phyloP scores from a whole-genome alignment of 1,140 invertebrate genomes.

The Camponotus pennsylvanicus region DNA sequence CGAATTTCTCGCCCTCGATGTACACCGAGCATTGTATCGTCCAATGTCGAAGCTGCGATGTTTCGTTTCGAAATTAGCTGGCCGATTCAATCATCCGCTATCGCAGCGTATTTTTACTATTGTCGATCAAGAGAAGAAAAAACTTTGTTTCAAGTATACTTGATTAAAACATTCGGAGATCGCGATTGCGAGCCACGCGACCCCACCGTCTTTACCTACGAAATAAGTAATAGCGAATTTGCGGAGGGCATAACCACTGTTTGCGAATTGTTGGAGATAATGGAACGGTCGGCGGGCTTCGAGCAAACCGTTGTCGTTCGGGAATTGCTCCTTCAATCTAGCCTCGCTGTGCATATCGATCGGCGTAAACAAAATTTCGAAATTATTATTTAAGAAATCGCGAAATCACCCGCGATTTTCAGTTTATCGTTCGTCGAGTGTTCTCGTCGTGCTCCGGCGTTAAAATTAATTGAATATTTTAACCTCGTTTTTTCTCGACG shows the following conservation, averaged over 20 bases:
- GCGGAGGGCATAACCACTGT: slow-evolving; percentile 44
- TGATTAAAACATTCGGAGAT: slow-evolving; percentile 46
- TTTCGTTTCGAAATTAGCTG: slow-evolving; percentile 56
- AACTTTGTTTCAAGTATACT: slow-evolving; percentile 59
- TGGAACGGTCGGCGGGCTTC: slow-evolving; percentile 31
- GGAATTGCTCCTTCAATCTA: slow-evolving; percentile 30
- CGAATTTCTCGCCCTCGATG: neutral
- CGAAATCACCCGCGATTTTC: slow-evolving; percentile 4
- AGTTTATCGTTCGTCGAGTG: neutral
- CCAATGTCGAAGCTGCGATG: slow-evolving; percentile 37
- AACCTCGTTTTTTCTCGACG: neutral
- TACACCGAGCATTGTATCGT: slow-evolving; percentile 27
- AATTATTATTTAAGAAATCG: slow-evolving; percentile 10
- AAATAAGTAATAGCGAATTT: slow-evolving; percentile 36
- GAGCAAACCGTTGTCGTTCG: slow-evolving; percentile 46
- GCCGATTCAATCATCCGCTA: slow-evolving; percentile 41
- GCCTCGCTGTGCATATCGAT: neutral
- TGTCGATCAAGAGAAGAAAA: neutral
- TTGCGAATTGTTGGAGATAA: slow-evolving; percentile 57
- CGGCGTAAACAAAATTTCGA: slow-evolving; percentile 25
- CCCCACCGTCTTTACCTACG: slow-evolving; percentile 33
- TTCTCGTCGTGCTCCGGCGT: neutral
- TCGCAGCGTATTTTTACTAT: slow-evolving; percentile 51
- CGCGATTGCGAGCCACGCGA: slow-evolving; percentile 19
- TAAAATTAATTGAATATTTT: slow-evolving; percentile 10